These are phyloP conservation scores for Maconellicoccus hirsutus DNA, from an alignment of 1,140 invertebrate species.

Conservation along the genomic window DNA sequence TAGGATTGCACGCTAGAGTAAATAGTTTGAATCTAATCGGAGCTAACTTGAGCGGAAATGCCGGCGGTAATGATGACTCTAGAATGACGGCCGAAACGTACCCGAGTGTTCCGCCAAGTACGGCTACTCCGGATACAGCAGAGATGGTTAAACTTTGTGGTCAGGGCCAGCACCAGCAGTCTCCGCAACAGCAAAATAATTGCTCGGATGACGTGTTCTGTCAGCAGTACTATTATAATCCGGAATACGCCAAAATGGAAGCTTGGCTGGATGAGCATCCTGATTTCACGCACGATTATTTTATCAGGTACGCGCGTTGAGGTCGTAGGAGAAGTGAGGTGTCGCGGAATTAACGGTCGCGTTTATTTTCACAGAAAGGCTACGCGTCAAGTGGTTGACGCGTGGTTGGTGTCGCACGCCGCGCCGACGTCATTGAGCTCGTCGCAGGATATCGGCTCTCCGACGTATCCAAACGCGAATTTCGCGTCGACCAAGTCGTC, in stretches of 20 bases:
- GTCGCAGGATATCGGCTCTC: conserved; percentile 7
- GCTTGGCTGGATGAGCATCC: conserved; percentile 93
- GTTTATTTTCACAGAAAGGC: conserved; percentile 65
- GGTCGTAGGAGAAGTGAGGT: too few species aligned
- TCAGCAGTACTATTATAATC: conserved; percentile 50
- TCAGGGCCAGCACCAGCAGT: conserved; percentile 19
- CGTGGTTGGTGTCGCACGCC: conserved; percentile 79
- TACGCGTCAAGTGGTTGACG: conserved; percentile 77
- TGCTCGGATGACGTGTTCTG: not conserved
- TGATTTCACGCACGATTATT: conserved; percentile 89
- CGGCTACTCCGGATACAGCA: conserved; percentile 1
- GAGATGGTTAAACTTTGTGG: conserved; percentile 31
- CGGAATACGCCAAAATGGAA: conserved; percentile 73
- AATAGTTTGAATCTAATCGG: conserved; percentile 4
- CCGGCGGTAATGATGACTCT: conserved; percentile 58
- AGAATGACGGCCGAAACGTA: conserved; percentile 53
- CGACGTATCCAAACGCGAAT: not conserved
- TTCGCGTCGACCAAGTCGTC: conserved; percentile 38
- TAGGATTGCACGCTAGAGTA: conserved; percentile 16
- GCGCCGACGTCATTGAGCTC: conserved; percentile 21
- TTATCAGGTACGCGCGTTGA: conserved; percentile 83
- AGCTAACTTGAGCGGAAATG: conserved; percentile 14
- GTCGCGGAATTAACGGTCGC: too few species aligned
- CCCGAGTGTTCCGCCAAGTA: conserved; percentile 30
- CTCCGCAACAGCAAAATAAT: conserved; percentile 7